These are phyloP conservation scores for Laterallus jamaicensis DNA, from an alignment of 2,113 vertebrate genomes.

Conservation along the genomic window DNA sequence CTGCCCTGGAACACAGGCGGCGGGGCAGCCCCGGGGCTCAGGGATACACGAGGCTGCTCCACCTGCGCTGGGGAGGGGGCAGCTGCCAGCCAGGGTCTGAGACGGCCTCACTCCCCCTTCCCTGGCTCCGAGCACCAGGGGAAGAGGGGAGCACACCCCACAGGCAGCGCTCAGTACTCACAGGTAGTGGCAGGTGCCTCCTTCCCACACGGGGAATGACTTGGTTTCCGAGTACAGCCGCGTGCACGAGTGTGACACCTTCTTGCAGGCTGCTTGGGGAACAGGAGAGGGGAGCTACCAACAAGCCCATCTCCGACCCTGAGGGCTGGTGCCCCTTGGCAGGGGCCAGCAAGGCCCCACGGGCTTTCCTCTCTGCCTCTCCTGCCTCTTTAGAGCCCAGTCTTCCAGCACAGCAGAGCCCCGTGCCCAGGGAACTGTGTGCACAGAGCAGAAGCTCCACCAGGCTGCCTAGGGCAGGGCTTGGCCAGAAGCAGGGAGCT, in stretches of 20 bases:
- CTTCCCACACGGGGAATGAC: constrained; percentile 91
- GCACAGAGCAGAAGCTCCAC: not conserved
- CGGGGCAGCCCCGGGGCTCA: rapidly evolving
- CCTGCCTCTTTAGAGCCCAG: too few species aligned
- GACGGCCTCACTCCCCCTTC: not conserved
- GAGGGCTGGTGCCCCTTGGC: not conserved
- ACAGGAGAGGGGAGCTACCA: constrained; percentile 44
- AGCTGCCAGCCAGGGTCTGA: not conserved
- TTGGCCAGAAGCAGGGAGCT: not conserved
- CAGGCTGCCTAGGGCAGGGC: not conserved
- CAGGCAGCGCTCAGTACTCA: constrained; percentile 79
- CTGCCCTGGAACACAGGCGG: not conserved
- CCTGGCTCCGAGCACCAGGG: not conserved
- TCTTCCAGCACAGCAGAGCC: not conserved
- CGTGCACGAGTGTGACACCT: constrained; percentile 87
- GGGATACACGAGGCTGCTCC: not conserved
- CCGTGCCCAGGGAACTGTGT: rapidly evolving
- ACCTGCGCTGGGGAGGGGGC: not conserved
- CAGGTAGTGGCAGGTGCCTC: constrained; percentile 86
- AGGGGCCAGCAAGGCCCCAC: not conserved
- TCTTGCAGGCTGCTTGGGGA: constrained; percentile 83
- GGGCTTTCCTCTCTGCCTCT: not conserved
- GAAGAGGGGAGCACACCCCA: constrained; percentile 13
- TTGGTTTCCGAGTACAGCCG: constrained; percentile 92
- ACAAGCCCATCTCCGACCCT: not conserved